Base-by-base conservation (phyloP, 1,140 invertebrate genomes). In the Aphaenogaster rudis region DNA sequence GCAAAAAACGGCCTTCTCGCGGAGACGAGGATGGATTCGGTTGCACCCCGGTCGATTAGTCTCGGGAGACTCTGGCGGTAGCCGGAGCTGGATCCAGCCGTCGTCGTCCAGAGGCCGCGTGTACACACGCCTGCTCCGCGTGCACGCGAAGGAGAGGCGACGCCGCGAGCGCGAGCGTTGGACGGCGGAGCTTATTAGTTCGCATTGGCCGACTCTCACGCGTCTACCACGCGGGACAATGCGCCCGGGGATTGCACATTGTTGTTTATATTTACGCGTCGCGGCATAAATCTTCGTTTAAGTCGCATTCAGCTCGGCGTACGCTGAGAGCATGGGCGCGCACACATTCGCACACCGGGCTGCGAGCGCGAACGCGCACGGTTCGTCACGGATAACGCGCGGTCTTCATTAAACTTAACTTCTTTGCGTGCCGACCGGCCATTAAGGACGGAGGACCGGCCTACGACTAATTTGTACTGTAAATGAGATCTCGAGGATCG, bases 201-300 rank as follows among this genome's bases (percentile, higher is more conserved):
- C 64, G 93, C 90, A 90, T 93, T 92, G 88, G 86, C 63, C 81
- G 84, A 59, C 77, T 64, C 88, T 78, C 86, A 67, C 87, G 77
- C 71, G 86, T 90, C 82, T 80, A 84, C 79, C 88, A 28, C 69
- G 39, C 88, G 45, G 93, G 92, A 95, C 94, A 95, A 95, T 95
- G 88, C 87, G 76, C 9, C 54, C 82, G 91, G 82, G 88, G 94
- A 95, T 95, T 95, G 94, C 94, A 93, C 92, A 95, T 95, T 95
- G 94, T 94, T 95, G 94, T 95, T 95, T 95, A 94, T 95, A 94
- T 94, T 94, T 94, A 95, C 93, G 93, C 92, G 91, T 69, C 86
- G 91, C 90, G 82, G 91, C 93, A 95, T 95, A 95, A 95, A 95
- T 95, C 94, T 94, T 95, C 95, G 94, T 95, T 95, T 95, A 95